Percentiles rank a stretch among this genome's conserved stretches.
Evolutionary conservation across 2,888 invertebrate species (phyloP).

Genomic region (Campopleginae sp.): DNA sequence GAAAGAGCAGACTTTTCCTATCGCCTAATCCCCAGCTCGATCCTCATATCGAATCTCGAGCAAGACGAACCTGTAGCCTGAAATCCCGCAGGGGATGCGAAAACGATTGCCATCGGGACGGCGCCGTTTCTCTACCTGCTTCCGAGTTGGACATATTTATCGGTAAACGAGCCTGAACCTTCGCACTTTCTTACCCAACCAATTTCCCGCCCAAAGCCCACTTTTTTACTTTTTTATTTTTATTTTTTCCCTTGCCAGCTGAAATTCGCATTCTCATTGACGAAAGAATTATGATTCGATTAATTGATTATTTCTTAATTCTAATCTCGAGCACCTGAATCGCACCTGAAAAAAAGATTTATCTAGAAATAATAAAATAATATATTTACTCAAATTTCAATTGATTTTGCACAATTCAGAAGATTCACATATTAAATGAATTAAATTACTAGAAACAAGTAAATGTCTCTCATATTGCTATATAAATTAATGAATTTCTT

Average conservation of each 20-base stretch:
- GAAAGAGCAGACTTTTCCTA: constrained; percentile 31
- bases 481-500: no score
- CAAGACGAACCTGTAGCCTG: constrained; percentile 20
- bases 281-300: no score
- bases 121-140: constrained; percentile 10
- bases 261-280: no score
- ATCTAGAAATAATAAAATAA: no score
- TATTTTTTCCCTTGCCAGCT: no score
- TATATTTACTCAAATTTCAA: no score
- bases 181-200: background rate
- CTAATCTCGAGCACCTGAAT: background rate
- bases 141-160: constrained; percentile 29
- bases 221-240: background rate
- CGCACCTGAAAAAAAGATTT: no score
- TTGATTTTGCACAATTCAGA: no score
- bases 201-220: background rate
- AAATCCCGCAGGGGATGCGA: constrained; percentile 17
- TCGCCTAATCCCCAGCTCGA: constrained; percentile 27
- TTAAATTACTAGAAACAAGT: no score
- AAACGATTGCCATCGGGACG: constrained; percentile 25
- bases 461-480: no score
- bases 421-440: no score
- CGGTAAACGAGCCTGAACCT: constrained; percentile 4
- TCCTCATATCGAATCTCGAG: constrained; percentile 39
- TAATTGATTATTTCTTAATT: constrained; percentile 31